Base-by-base conservation (phyloP, 2,113 vertebrate genomes). In the Gymnocephalus cernua region DNA sequence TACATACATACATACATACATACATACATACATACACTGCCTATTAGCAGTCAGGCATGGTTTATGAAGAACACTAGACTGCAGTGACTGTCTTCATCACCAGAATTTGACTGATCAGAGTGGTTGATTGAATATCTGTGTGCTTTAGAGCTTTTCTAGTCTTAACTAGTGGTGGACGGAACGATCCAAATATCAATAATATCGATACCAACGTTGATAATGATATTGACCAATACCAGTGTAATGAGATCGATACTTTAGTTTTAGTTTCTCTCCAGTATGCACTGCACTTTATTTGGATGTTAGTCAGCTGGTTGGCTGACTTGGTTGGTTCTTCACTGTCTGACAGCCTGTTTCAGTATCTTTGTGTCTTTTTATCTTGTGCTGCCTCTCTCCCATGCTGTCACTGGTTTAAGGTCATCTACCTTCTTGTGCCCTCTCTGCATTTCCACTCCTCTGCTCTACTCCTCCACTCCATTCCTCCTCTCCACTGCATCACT, bases 331-430 rank as follows among this genome's bases (percentile, higher is more conserved):
- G 8, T 51, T 11, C 10, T 45, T 58, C 57, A 15, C 32, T 48
- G 65, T 15, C 61, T 66, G 41, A 15, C 59, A 38, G 21, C 16
- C 35, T 47, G 16, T 23, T 62, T 61, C 48, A 50, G 5, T 66
- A 21, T 69, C 38, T 25, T 48, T 45, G 6, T 50, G n/a, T 56
- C 41, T 58, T 45, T 58, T 23, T 47, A 11, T 59, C 25, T 79
- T 5, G 21, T 6, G 2, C 21, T 27, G 38, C 83, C 45, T 23
- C 54, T 53, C 77, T 82, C 47, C 32, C 54, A 66, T 62, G 54
- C 77, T 62, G 15, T 79, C 29, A 25, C 50, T 79, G 3, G 71
- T 88, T 88, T 83, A 57, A 79, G 81, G 74, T 84, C 84, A 86
- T 86, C 48, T 54, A 6, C 32, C 86, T 79, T 77, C 71, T 63